A percentile compares a stretch with the other conserved stretches of the same genome.
Conservation (phyloP, 2,888 invertebrate species). For the Conops quadrifasciatus region DNA sequence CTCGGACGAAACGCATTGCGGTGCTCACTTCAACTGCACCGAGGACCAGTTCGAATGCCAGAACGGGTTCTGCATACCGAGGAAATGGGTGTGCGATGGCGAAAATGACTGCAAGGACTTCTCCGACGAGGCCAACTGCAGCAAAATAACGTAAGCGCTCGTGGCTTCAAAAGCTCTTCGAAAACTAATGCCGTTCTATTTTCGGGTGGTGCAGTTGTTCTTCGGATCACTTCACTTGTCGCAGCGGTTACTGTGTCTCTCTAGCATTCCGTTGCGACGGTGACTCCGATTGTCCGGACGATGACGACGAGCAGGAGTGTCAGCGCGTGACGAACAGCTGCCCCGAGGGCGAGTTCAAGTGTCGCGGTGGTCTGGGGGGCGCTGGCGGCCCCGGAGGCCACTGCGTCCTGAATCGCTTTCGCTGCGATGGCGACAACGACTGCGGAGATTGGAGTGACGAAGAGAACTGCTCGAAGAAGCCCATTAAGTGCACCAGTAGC, state of each 20-base stretch:
- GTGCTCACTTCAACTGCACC: conserved; percentile 73
- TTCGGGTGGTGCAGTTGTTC: conserved; percentile 70
- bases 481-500: conserved; percentile 73
- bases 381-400: conserved; percentile 65
- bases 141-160: conserved; percentile 70
- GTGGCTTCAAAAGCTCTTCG: not conserved
- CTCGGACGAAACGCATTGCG: conserved; percentile 82
- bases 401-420: conserved; percentile 79
- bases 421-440: conserved; percentile 87
- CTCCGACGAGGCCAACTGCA: conserved; percentile 81
- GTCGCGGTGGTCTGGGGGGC: conserved; percentile 70
- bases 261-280: conserved; percentile 79
- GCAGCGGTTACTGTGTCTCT: conserved; percentile 78
- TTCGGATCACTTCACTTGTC: conserved; percentile 77
- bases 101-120: conserved; percentile 84
- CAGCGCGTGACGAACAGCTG: conserved; percentile 70
- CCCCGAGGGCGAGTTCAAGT: conserved; percentile 78
- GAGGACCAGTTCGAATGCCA: conserved; percentile 78
- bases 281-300: conserved; percentile 76
- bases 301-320: conserved; percentile 68
- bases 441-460: conserved; percentile 91
- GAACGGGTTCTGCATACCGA: conserved; percentile 81
- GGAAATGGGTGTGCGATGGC: conserved; percentile 79
- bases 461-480: conserved; percentile 76
- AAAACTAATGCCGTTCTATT: not conserved